These are phyloP conservation scores for Gallinago media DNA, from an alignment of 2,113 vertebrate species.

Conservation along the genomic window DNA sequence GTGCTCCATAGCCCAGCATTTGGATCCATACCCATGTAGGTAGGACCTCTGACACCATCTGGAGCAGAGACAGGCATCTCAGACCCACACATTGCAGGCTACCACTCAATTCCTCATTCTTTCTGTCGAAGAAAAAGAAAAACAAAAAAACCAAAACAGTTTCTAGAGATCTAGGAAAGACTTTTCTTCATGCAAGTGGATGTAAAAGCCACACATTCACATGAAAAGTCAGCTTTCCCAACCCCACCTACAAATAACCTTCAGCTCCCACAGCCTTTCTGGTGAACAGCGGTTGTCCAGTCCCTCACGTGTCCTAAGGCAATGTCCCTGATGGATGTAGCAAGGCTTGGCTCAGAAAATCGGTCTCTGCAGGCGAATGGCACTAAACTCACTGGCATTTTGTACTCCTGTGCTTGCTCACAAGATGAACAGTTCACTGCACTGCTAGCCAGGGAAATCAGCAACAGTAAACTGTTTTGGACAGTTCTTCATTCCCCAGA, in stretches of 20 bases:
- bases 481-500: neutral
- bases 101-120: neutral
- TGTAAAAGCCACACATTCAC: neutral
- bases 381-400: neutral
- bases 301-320: neutral
- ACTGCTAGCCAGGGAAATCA: neutral
- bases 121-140: neutral
- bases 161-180: neutral
- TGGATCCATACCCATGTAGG: neutral
- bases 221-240: neutral
- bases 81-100: neutral
- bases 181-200: neutral
- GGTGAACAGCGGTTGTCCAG: neutral
- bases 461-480: neutral
- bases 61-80: neutral
- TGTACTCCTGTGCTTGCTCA: neutral
- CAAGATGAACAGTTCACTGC: neutral
- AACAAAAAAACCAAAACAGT: neutral
- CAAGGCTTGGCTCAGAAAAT: neutral
- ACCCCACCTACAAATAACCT: neutral
- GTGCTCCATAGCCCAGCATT: neutral
- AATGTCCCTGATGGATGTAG: neutral
- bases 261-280: neutral
- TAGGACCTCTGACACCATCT: neutral
- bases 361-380: neutral